Conservation (phyloP, 2,888 invertebrate species). For the Epinotia ramella region DNA sequence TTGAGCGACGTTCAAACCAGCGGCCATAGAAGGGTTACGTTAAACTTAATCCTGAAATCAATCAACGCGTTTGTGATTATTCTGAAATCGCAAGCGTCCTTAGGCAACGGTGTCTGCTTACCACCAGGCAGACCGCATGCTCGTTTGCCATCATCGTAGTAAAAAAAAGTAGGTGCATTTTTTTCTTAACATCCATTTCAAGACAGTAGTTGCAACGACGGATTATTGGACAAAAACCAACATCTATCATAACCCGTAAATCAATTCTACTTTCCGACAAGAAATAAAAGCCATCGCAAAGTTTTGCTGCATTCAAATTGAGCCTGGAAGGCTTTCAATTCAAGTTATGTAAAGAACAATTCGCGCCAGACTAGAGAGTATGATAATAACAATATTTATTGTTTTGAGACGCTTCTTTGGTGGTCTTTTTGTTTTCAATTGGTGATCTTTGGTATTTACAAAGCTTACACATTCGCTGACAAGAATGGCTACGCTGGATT, state of each 20-base stretch:
- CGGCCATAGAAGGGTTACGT: too few relatives aligned
- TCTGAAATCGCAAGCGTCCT: too few relatives aligned
- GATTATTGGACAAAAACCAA: slow-evolving; percentile 55
- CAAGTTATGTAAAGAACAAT: slow-evolving; percentile 76
- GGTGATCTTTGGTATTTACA: slow-evolving; percentile 17
- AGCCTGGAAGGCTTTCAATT: slow-evolving; percentile 76
- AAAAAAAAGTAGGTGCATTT: too few relatives aligned
- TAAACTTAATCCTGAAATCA: too few relatives aligned
- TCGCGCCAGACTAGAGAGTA: slow-evolving; percentile 59
- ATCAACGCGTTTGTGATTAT: too few relatives aligned
- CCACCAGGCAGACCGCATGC: too few relatives aligned
- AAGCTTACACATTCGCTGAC: background rate
- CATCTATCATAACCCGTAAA: slow-evolving; percentile 73
- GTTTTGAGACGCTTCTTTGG: slow-evolving; percentile 48
- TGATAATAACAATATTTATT: slow-evolving; percentile 61
- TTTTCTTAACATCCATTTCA: background rate
- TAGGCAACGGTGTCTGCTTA: too few relatives aligned
- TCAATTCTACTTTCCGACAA: slow-evolving; percentile 74
- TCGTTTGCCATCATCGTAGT: too few relatives aligned
- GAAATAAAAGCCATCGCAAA: slow-evolving; percentile 78
- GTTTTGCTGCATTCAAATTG: slow-evolving; percentile 79
- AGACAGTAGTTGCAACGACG: background rate
- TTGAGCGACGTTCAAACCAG: too few relatives aligned
- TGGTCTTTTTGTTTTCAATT: slow-evolving; percentile 11
- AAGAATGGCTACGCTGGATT: too few relatives aligned